Percentiles rank a stretch among this genome's conserved stretches.
These are phyloP conservation scores for Ephestia elutella DNA, from an alignment of 1,140 invertebrate genomes.

Conservation along the genomic window DNA sequence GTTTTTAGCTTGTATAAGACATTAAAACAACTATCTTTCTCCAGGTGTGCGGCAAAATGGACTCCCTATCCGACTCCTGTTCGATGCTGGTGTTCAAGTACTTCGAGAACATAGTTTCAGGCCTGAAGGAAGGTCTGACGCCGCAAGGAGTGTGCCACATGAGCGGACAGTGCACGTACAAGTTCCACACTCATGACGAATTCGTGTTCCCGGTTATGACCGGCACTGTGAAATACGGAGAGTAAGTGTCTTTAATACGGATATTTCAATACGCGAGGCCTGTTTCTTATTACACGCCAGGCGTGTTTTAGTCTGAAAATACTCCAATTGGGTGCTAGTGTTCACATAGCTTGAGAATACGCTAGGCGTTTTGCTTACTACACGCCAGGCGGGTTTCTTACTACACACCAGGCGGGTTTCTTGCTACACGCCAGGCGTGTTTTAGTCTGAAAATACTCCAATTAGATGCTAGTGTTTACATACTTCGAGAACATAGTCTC, in stretches of 20 bases:
- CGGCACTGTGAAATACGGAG: constrained; percentile 70
- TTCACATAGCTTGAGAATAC: no score
- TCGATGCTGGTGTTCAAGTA: constrained; percentile 81
- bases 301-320: no score
- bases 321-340: constrained; percentile 83
- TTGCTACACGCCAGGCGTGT: no score
- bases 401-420: no score
- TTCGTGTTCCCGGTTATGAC: constrained; percentile 69
- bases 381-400: no score
- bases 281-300: no score
- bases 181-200: constrained; percentile 79
- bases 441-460: no score
- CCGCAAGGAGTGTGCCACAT: constrained; percentile 82
- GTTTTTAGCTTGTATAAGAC: no score
- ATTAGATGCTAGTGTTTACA: constrained; percentile 80
- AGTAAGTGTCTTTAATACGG: constrained; percentile 34
- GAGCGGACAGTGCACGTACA: constrained; percentile 80
- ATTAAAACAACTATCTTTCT: no score
- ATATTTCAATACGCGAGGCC: no score
- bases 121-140: constrained; percentile 78
- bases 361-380: no score
- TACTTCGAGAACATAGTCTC: constrained; percentile 82
- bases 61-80: constrained; percentile 86
- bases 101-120: constrained; percentile 80
- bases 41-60: constrained; percentile 79